Percentiles rank a stretch among this genome's conserved stretches.
Evolutionary conservation across 2,113 vertebrate species (phyloP).

Genomic region (Sakesphorus luctuosus): DNA sequence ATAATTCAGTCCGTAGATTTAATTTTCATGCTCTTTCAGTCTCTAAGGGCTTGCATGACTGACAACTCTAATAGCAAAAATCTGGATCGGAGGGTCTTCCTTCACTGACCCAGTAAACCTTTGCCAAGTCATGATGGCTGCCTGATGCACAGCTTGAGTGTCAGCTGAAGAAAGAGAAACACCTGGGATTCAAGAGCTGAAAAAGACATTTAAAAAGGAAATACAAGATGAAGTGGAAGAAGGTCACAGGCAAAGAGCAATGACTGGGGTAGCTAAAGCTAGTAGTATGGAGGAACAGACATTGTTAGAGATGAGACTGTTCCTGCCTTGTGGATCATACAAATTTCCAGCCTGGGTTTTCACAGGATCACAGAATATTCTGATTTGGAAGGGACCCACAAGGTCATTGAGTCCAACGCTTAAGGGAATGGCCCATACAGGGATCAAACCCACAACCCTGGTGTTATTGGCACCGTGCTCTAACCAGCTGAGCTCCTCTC

Average conservation of each 20-base stretch:
- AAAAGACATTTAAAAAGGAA: constrained; percentile 24
- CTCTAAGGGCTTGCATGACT: constrained; percentile 5
- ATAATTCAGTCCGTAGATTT: constrained; percentile 13
- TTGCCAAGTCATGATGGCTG: constrained; percentile 48
- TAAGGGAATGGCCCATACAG: not conserved
- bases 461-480: not conserved
- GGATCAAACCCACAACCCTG: not conserved
- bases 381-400: not conserved
- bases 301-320: not conserved
- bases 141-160: constrained; percentile 27
- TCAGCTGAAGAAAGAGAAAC: constrained; percentile 57
- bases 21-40: constrained; percentile 11
- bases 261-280: not conserved
- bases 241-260: constrained; percentile 1
- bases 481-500: not conserved
- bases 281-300: not conserved
- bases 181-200: constrained; percentile 40
- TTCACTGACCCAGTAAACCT: constrained; percentile 27
- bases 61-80: constrained; percentile 59
- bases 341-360: not conserved
- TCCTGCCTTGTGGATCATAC: not conserved
- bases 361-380: not conserved
- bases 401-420: not conserved
- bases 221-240: not conserved
- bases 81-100: constrained; percentile 9